Conservation (phyloP, 2,113 vertebrate genomes). For the Lates calcarifer region DNA sequence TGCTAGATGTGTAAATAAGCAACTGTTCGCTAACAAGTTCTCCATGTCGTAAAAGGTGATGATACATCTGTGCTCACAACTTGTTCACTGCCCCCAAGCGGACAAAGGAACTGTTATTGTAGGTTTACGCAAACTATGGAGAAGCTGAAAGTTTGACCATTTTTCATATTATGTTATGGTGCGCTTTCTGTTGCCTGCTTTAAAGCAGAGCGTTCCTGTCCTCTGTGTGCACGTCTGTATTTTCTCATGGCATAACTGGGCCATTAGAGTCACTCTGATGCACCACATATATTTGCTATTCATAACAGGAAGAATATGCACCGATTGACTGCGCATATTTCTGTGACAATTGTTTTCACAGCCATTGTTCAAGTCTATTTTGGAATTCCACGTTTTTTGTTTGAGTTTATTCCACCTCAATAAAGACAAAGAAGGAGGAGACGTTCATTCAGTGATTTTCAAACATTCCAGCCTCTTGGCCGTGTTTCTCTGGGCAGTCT, state of each 20-base stretch:
- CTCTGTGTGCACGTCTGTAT: conserved; percentile 28
- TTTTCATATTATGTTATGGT: neutral
- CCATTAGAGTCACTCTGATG: conserved; percentile 73
- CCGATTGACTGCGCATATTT: conserved; percentile 64
- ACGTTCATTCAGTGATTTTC: conserved; percentile 49
- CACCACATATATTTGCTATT: conserved; percentile 76
- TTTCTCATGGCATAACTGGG: conserved; percentile 73
- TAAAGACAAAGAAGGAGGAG: conserved; percentile 50
- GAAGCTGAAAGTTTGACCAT: too few species aligned
- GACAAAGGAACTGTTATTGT: too few species aligned
- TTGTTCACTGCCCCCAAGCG: too few species aligned
- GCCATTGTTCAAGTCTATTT: conserved; percentile 73
- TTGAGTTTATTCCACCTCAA: conserved; percentile 63
- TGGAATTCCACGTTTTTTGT: conserved; percentile 64
- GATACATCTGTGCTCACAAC: too few species aligned
- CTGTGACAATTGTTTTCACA: conserved; percentile 76
- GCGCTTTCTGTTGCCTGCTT: neutral
- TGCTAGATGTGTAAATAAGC: too few species aligned
- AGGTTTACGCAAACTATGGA: too few species aligned
- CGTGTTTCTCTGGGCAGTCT: conserved; percentile 9
- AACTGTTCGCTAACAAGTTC: neutral
- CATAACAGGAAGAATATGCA: conserved; percentile 77
- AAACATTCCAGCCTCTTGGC: conserved; percentile 50
- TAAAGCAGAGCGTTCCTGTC: conserved; percentile 12
- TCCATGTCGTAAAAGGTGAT: neutral